Base-by-base conservation (phyloP, 1,140 invertebrate genomes). In the Idris sp. region DNA sequence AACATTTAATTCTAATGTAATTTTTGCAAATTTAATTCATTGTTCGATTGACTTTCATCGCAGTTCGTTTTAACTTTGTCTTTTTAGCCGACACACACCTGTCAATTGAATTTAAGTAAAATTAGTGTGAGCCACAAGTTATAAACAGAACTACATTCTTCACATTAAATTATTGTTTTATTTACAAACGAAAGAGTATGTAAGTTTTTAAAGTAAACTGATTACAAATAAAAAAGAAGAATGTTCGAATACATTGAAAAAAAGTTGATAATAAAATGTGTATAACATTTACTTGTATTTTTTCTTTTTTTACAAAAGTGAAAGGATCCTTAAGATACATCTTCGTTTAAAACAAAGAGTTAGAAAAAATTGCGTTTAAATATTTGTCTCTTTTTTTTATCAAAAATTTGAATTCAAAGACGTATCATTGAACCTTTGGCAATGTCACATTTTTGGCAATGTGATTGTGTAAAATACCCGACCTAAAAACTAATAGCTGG, bases 121-220 rank as follows among this genome's bases (percentile, higher is more conserved):
- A 56, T 2, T 0, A 38, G 43, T 33, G 53, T 56, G 18, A 56
- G 53, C 53, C 53, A 56, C 15, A 56, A 56, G 53, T 56, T 33
- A 43, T 7, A 43, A 43, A 56, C 38, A 5, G 26, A 43, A 56
- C 53, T n/a, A 43, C 53, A 4, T 15, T 25, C 11, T 44, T 81
- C 79, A 0, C 81, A 83, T 35, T 84, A 82, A 54, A 84, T 84
- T 48, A n/a, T n/a, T n/a, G n/a, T 83, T 85, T 1, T 85, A 84
- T 25, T 82, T 82, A 59, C 18, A 46, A 46, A 46, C 30, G 31
- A n/a, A 11, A 22, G n/a, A n/a, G 25, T 16, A 8, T 46, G 18
- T 54, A 65, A 51, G 26, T 43, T 64, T 5, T 26, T 46, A 43
- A 44, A 43, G 35, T 15, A 64, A 49, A 33, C 43, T 26, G 10